Evolutionary conservation across 2,113 vertebrate species (phyloP), one percentile per base, ranked within the genome.

Genomic region (Bombycilla garrulus): DNA sequence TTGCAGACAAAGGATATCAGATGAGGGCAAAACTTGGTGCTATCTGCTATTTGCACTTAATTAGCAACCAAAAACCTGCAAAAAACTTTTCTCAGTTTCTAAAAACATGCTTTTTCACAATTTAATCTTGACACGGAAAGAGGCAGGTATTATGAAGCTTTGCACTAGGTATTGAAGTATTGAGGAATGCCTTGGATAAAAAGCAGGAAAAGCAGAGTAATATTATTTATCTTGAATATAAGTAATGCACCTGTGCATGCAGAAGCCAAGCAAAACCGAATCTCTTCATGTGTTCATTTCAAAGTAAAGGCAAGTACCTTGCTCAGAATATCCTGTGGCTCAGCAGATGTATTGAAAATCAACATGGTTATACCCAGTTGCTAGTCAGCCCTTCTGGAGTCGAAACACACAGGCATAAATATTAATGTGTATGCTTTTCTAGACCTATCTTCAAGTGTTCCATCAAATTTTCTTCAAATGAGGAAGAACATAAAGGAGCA

Each of bases 251-350:
- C 85, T 66, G 35, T 31, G 18, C 8, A 22, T 18, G 47, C 33
- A 56, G 64, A 92, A 86, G 60, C 67, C 56, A 78, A 88, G 40
- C 3, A 7, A 78, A 92, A 74, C 65, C 0, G 0, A 50, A 76
- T 42, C 67, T 66, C 81, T 91, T 92, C 58, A 80, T 89, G 70
- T 35, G 38, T 31, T 91, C 4, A 0, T 88, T 95, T 82, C 87
- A 93, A 95, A 92, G 83, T 13, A 70, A 65, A 88, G 71, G 51
- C 64, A 93, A 61, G 66, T 33, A 83, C 60, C 61, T 93, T 80
- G 64, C 94, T 90, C 79, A 81, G 62, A 95, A 93, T 83, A 95
- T 71, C 74, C 78, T 28, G n/a, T 90, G 79, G 78, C 94, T 95
- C 86, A 84, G 92, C 90, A 96, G 62, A 77, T 65, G 35, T 61